Evolutionary conservation across 2,888 invertebrate genomes (phyloP).

Genomic region (Lydus trimaculatus): DNA sequence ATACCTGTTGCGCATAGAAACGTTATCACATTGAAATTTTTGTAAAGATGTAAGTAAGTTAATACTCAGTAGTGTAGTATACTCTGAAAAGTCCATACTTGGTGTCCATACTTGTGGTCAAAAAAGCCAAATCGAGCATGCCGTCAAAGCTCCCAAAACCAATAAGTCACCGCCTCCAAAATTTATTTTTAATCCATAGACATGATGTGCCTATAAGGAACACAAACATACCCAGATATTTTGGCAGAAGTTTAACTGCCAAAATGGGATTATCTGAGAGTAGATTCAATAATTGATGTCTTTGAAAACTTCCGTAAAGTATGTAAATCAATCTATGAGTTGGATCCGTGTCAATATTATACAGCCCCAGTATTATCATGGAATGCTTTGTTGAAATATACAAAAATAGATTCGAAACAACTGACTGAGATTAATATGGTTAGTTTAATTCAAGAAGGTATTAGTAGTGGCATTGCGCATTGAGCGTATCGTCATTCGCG

Average conservation of each 20-base stretch:
- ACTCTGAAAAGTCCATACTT: no score
- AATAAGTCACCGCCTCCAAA: no score
- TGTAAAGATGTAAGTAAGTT: no score
- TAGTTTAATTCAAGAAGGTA: conserved; percentile 44
- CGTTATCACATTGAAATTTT: no score
- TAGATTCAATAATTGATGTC: conserved; percentile 27
- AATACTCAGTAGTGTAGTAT: no score
- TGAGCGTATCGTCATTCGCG: conserved; percentile 42
- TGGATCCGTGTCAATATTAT: conserved; percentile 22
- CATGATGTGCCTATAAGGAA: conserved; percentile 36
- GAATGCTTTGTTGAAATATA: conserved; percentile 37
- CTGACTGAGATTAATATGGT: conserved; percentile 45
- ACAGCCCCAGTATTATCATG: conserved; percentile 18
- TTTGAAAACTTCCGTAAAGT: conserved; percentile 32
- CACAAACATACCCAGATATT: conserved; percentile 47
- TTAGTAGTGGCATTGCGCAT: conserved; percentile 48
- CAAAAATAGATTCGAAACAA: conserved; percentile 41
- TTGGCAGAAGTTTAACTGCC: conserved; percentile 45
- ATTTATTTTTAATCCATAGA: no score
- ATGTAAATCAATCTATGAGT: conserved; percentile 10
- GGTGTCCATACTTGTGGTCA: no score
- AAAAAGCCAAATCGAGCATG: no score
- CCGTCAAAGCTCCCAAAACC: no score
- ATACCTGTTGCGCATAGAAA: no score
- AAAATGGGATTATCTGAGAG: conserved; percentile 45